These are phyloP conservation scores for Loris lydekkerianus DNA, from an alignment of 2,797 vertebrate species.

Conservation along the genomic window DNA sequence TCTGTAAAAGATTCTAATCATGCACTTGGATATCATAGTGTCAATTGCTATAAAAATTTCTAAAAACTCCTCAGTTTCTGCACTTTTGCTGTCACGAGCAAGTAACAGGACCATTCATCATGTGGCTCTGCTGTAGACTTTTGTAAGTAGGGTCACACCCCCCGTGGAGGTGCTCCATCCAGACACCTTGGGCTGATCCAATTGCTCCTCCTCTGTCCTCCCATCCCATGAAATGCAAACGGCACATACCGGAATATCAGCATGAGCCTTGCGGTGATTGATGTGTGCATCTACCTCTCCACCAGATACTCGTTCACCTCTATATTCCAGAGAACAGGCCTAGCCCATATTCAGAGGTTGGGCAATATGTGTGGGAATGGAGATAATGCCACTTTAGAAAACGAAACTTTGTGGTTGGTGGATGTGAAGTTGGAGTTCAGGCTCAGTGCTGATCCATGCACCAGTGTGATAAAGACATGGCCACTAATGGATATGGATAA, in stretches of 20 bases:
- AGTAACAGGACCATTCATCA: not conserved
- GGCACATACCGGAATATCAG: not conserved
- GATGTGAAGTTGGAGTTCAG: not conserved
- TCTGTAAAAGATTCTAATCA: not conserved
- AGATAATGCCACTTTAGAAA: not conserved
- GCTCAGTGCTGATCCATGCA: not conserved
- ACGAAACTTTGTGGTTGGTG: conserved; percentile 15
- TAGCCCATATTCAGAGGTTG: not conserved
- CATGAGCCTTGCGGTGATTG: not conserved
- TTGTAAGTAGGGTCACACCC: not conserved
- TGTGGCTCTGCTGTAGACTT: not conserved
- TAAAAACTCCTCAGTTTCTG: conserved; percentile 12
- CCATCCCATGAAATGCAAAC: not conserved
- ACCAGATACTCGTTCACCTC: not conserved
- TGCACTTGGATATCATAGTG: not conserved
- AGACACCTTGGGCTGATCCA: not conserved
- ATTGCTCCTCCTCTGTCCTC: not conserved
- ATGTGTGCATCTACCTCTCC: not conserved
- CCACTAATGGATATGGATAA: not conserved
- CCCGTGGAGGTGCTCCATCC: not conserved
- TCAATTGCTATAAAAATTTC: not conserved
- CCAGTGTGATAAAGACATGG: not conserved
- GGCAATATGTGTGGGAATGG: not conserved
- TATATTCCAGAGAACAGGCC: not conserved
- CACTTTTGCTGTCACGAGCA: not conserved